Conservation (phyloP, 2,113 vertebrate genomes). For the Crotalus viridis region DNA sequence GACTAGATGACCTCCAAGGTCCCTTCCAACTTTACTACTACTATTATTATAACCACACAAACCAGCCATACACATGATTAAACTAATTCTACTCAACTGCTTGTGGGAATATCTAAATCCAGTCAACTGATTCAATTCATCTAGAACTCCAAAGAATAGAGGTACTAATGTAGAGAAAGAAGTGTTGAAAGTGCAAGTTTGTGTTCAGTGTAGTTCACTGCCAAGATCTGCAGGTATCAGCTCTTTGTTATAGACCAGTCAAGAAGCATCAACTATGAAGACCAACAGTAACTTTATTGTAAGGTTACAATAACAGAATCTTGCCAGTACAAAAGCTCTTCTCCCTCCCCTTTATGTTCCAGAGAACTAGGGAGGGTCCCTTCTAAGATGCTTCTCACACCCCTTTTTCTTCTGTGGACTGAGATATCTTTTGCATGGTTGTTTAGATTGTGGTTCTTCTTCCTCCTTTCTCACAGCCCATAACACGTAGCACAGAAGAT, state of each 20-base stretch:
- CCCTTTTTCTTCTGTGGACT: not conserved
- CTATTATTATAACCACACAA: not conserved
- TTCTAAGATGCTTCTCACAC: not conserved
- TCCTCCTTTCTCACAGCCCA: not conserved
- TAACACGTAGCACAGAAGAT: not conserved
- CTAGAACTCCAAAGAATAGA: not conserved
- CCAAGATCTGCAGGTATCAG: not conserved
- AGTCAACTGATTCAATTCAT: not conserved
- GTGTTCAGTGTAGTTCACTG: not conserved
- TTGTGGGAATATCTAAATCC: not conserved
- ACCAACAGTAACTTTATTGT: not conserved
- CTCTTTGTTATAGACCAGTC: not conserved
- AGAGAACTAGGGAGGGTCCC: not conserved
- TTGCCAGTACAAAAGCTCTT: not conserved
- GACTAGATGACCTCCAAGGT: too few relatives aligned
- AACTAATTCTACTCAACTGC: not conserved
- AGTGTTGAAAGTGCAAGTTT: not conserved
- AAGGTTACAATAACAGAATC: not conserved
- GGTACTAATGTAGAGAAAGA: not conserved
- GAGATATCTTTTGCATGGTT: not conserved
- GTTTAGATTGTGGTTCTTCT: not conserved
- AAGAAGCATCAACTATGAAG: not conserved
- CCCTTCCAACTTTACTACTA: too few relatives aligned
- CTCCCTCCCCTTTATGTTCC: not conserved
- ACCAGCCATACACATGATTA: not conserved